Base-by-base conservation (phyloP, 2,113 vertebrate genomes). In the Zapus hudsonius region DNA sequence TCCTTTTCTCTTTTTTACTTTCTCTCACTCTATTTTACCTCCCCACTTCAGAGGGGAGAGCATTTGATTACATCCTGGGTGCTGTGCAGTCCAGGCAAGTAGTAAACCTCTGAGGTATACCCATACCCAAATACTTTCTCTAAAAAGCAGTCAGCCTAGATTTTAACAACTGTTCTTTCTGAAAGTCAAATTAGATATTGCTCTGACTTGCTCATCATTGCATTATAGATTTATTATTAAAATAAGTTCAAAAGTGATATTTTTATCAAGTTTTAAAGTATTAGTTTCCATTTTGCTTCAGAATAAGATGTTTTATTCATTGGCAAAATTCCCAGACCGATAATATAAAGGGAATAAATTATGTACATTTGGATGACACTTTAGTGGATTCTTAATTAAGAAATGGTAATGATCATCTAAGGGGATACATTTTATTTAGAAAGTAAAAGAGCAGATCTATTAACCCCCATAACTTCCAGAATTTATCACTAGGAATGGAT, bases 341-440 rank as follows among this genome's bases (percentile, higher is more conserved):
- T 96, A 97, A 96, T 96, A 97, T 90, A 95, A 97, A 81, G n/a
- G 69, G 76, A 97, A 98, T 98, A 98, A 98, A 97, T 98, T 97
- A 98, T 92, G 81, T 92, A 96, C 52, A 27, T 97, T 97, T 97
- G 91, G 93, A 88, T 96, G 88, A 40, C 94, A 97, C 59, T 94
- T 97, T 95, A 96, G 93, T 97, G 89, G 96, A 94, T 97, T 96
- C 95, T 97, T 98, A 98, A 98, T 98, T 98, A 98, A 96, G 94
- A 92, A 97, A 96, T 93, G 27, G 57, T 94, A 97, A 95, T 85
- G 1, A 8, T 92, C 93, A 90, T 97, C 94, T 95, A 93, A 96
- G 89, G 96, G 85, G 91, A 97, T 87, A 61, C 76, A 87, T 96
- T 98, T 97, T 96, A 96, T 96, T 87, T 84, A 93, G 74, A 81